Conservation (phyloP, 2,888 invertebrate species). For the Artemia sinica region DNA sequence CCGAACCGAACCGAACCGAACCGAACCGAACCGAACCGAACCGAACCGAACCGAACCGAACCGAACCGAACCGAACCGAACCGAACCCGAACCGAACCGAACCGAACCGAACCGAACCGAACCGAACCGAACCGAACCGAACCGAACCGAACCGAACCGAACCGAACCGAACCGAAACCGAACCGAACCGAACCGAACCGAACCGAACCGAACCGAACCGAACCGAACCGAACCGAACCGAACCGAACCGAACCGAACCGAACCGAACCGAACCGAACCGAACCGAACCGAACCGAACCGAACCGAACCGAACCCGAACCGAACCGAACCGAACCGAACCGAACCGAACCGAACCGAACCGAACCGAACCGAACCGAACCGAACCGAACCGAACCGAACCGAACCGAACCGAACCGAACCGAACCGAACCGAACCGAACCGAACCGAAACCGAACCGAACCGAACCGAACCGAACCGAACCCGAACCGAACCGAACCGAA, state of each 20-base stretch:
- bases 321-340: no score
- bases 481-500: no score
- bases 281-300: conserved; percentile 22
- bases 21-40: conserved; percentile 22
- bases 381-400: conserved; percentile 21
- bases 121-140: conserved; percentile 22
- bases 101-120: conserved; percentile 19
- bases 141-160: conserved; percentile 22
- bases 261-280: conserved; percentile 22
- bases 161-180: conserved; percentile 23
- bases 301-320: conserved; percentile 22
- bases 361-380: conserved; percentile 23
- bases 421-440: no score
- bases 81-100: conserved; percentile 20
- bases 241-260: conserved; percentile 18
- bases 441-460: no score
- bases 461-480: no score
- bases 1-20: conserved; percentile 21
- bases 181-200: conserved; percentile 22
- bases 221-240: conserved; percentile 23
- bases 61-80: conserved; percentile 17
- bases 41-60: conserved; percentile 22
- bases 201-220: conserved; percentile 22
- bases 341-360: conserved; percentile 23
- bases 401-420: no score